phyloP scores from a whole-genome alignment of 2,797 vertebrate genomes.

The Ficedula albicollis region DNA sequence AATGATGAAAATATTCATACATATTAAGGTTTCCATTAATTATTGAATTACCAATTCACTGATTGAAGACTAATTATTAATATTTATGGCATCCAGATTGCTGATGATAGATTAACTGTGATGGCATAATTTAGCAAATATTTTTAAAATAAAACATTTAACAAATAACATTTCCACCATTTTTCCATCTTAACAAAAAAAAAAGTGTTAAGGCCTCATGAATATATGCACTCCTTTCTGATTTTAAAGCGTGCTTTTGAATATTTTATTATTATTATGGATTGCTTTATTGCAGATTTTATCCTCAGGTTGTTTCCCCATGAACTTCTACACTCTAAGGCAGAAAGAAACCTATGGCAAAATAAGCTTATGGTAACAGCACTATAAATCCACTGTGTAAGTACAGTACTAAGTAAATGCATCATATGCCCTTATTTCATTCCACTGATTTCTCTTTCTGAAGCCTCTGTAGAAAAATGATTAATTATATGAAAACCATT shows the following conservation, averaged over 20 bases:
- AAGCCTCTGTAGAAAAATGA: background rate
- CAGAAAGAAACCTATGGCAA: slow-evolving; percentile 4
- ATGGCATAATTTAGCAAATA: slow-evolving; percentile 47
- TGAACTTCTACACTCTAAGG: background rate
- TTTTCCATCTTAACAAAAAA: background rate
- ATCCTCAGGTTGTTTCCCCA: background rate
- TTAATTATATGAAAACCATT: background rate
- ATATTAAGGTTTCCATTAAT: background rate
- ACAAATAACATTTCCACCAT: slow-evolving; percentile 7
- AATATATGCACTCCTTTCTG: background rate
- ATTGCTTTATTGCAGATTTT: background rate
- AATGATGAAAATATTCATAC: background rate
- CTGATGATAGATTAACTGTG: background rate
- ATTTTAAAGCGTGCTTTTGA: background rate
- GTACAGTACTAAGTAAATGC: background rate
- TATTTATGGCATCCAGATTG: slow-evolving; percentile 41
- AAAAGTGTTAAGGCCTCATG: slow-evolving; percentile 3
- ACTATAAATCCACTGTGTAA: background rate
- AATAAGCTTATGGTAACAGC: background rate
- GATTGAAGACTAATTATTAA: slow-evolving; percentile 45
- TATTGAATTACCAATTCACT: slow-evolving; percentile 28
- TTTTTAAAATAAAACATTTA: slow-evolving; percentile 32
- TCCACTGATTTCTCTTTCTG: background rate
- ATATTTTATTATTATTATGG: slow-evolving; percentile 14
- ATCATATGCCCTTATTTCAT: background rate